These are phyloP conservation scores for Geopemphigus sp. DNA, from an alignment of 1,140 invertebrate genomes.

Conservation along the genomic window DNA sequence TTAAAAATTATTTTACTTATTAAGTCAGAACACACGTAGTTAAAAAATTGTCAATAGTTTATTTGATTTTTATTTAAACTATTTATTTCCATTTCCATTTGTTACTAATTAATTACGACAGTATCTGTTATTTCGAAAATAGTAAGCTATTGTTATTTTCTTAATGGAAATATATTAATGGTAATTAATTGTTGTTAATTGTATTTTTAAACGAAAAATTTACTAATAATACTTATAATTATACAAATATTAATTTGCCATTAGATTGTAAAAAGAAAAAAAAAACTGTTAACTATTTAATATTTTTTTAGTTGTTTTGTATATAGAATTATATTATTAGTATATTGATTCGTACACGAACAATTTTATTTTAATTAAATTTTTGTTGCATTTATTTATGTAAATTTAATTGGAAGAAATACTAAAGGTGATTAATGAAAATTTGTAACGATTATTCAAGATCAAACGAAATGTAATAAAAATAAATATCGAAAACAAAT, in stretches of 20 bases:
- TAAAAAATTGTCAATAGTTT: neutral
- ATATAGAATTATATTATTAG: slow-evolving; percentile 38
- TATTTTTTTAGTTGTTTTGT: slow-evolving; percentile 48
- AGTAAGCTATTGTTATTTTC: slow-evolving; percentile 26
- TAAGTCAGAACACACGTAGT: slow-evolving; percentile 10
- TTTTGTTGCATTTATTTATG: neutral
- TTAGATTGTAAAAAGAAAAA: slow-evolving; percentile 44
- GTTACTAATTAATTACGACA: slow-evolving; percentile 25
- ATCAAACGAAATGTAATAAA: slow-evolving; percentile 2
- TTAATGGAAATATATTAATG: slow-evolving; percentile 33
- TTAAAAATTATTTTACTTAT: slow-evolving; percentile 20
- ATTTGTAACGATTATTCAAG: neutral
- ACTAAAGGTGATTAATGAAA: neutral
- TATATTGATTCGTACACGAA: neutral
- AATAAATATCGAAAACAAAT: neutral
- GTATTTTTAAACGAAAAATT: slow-evolving; percentile 26
- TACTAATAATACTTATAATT: slow-evolving; percentile 33
- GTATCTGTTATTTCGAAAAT: neutral
- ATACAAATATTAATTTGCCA: slow-evolving; percentile 44
- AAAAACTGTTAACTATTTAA: slow-evolving; percentile 46
- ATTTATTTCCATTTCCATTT: slow-evolving; percentile 21
- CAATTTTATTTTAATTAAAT: slow-evolving; percentile 5
- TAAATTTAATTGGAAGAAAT: neutral
- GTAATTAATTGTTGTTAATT: slow-evolving; percentile 31
- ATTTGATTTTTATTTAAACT: slow-evolving; percentile 3